phyloP scores from a whole-genome alignment of 2,888 invertebrate genomes.

The Andrena chrysosceles region DNA sequence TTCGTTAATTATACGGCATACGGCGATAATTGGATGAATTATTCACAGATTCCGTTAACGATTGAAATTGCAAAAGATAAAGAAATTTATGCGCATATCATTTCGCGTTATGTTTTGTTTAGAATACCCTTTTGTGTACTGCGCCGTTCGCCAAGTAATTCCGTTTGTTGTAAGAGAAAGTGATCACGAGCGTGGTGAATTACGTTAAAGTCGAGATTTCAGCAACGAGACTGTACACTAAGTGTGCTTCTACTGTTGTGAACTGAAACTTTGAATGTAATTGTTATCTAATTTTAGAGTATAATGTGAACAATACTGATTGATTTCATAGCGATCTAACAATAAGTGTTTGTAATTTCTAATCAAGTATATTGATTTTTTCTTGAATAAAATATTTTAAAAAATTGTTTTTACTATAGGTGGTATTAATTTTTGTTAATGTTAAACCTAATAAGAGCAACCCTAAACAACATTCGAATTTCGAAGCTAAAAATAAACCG shows the following conservation, averaged over 20 bases:
- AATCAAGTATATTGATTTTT: too few relatives aligned
- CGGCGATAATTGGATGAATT: not conserved
- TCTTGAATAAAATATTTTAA: too few relatives aligned
- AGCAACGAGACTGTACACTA: not conserved
- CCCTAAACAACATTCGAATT: too few relatives aligned
- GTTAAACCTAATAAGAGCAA: too few relatives aligned
- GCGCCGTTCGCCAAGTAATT: slow-evolving; percentile 2
- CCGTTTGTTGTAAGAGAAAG: slow-evolving; percentile 30
- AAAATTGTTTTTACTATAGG: too few relatives aligned
- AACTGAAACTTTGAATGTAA: not conserved
- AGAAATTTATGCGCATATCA: not conserved
- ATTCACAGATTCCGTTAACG: not conserved
- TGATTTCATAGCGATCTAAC: not conserved
- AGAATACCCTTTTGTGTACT: not conserved
- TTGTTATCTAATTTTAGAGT: too few relatives aligned
- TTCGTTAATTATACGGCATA: slow-evolving; percentile 8
- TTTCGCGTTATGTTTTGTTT: not conserved
- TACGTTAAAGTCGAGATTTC: slow-evolving; percentile 19
- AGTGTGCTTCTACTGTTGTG: not conserved
- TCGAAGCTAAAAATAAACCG: too few relatives aligned
- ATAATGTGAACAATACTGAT: not conserved
- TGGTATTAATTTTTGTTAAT: too few relatives aligned
- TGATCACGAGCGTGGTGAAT: slow-evolving; percentile 1
- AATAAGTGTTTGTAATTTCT: too few relatives aligned
- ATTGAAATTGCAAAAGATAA: slow-evolving; percentile 1